Conservation (phyloP, 2,113 vertebrate species). For the Gobius niger region DNA sequence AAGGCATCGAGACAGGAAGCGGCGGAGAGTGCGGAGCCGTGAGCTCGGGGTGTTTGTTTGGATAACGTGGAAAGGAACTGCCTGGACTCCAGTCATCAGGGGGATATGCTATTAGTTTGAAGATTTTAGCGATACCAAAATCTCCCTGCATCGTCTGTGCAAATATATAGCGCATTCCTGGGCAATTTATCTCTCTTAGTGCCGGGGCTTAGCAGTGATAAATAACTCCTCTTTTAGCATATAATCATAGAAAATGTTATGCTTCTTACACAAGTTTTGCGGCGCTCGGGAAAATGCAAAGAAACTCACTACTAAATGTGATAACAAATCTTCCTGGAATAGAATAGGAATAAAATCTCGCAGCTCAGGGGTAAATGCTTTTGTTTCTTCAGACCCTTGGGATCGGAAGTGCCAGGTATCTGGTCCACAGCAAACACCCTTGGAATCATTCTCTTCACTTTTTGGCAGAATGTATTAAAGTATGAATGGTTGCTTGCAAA, state of each 20-base stretch:
- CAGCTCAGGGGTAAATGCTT: background rate
- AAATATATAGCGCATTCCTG: constrained; percentile 3
- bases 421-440: no score
- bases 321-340: no score
- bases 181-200: constrained; percentile 37
- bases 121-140: constrained; percentile 36
- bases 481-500: no score
- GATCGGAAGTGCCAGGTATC: no score
- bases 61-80: constrained; percentile 65
- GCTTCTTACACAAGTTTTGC: background rate
- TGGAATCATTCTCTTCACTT: no score
- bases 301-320: background rate
- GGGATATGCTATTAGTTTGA: constrained; percentile 49
- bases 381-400: background rate
- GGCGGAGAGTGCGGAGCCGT: constrained; percentile 55
- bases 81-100: constrained; percentile 57
- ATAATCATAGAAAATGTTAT: background rate
- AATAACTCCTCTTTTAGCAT: background rate
- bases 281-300: background rate
- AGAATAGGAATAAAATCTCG: background rate
- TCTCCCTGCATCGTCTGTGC: background rate
- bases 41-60: constrained; percentile 78
- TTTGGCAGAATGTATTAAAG: no score
- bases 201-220: constrained; percentile 5
- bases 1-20: constrained; percentile 78